These are phyloP conservation scores for Formicarius rufipectus DNA, from an alignment of 2,113 vertebrate genomes.

Conservation along the genomic window DNA sequence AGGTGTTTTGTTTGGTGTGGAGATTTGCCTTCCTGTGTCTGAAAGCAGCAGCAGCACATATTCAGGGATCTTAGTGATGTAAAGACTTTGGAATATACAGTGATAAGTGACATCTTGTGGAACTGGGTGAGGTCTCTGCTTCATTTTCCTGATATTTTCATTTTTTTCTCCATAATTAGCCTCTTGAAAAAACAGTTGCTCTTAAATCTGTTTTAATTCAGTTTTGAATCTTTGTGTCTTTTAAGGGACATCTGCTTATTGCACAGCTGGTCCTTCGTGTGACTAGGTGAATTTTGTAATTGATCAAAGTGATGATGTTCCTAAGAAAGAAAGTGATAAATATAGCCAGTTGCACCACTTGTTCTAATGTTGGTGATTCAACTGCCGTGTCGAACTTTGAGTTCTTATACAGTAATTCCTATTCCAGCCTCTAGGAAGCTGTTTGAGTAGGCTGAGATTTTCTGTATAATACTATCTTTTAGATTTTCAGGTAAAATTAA, in stretches of 20 bases:
- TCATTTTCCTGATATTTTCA: not conserved
- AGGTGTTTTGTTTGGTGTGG: not conserved
- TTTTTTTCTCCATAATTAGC: not conserved
- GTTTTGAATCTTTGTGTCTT: not conserved
- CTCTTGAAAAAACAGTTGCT: not conserved
- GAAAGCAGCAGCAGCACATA: not conserved
- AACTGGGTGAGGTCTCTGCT: not conserved
- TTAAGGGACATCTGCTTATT: not conserved
- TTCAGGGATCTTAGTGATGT: not conserved
- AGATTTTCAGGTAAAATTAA: not conserved
- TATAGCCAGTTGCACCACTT: fast-evolving
- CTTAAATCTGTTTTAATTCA: not conserved
- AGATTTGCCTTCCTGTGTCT: not conserved
- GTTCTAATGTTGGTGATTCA: not conserved
- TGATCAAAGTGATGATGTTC: not conserved
- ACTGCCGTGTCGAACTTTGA: not conserved
- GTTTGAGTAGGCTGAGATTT: not conserved
- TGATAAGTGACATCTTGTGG: not conserved
- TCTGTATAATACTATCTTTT: not conserved
- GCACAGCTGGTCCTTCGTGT: not conserved
- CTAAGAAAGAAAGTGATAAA: not conserved
- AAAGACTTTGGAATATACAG: not conserved
- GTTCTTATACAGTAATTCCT: not conserved
- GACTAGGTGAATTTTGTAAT: not conserved
- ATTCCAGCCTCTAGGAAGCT: not conserved